Evolutionary conservation across 1,140 invertebrate species (phyloP).

Genomic region (Procambarus clarkii): DNA sequence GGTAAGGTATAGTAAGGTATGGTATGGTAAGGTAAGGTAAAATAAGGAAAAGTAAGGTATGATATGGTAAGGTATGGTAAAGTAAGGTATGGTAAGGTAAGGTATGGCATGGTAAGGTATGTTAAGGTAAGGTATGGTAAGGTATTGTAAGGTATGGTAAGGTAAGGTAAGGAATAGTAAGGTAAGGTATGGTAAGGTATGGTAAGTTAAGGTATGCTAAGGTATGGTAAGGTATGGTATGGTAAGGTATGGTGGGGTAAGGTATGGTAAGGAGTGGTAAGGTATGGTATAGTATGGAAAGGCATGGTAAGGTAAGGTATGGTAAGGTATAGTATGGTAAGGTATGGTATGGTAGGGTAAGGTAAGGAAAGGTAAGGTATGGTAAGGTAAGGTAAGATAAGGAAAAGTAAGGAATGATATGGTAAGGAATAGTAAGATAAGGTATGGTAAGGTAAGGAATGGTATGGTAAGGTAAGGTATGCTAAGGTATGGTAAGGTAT

Average conservation of each 20-base stretch:
- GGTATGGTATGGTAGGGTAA: background rate
- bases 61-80: background rate
- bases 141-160: no score
- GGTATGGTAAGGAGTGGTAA: background rate
- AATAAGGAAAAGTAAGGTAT: background rate
- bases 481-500: background rate
- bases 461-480: background rate
- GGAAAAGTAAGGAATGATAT: background rate
- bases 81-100: background rate
- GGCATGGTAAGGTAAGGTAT: background rate
- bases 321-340: background rate
- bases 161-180: background rate
- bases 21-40: background rate
- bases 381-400: background rate
- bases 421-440: conserved; percentile 13
- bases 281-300: background rate
- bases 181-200: background rate
- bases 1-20: background rate
- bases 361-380: conserved; percentile 1
- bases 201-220: background rate
- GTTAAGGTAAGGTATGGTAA: background rate
- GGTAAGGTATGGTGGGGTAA: background rate
- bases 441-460: conserved; percentile 11
- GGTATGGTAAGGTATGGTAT: background rate
- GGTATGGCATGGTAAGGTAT: background rate